Conservation (phyloP, 2,888 invertebrate species). For the Protophormia terraenovae region DNA sequence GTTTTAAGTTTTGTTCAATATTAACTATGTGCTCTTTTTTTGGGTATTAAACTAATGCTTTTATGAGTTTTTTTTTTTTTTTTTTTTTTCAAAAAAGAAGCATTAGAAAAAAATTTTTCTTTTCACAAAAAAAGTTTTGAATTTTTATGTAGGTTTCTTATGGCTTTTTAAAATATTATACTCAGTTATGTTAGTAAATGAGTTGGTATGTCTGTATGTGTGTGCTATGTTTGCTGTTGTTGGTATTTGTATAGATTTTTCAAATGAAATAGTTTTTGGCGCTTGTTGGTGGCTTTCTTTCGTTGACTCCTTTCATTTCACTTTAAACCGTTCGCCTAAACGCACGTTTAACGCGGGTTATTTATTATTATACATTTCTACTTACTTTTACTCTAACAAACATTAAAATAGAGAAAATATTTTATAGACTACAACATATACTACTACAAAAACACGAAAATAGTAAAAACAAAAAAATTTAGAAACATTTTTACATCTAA, state of each 20-base stretch:
- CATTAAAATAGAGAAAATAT: conserved; percentile 44
- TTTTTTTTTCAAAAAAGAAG: conserved; percentile 26
- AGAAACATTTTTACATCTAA: conserved; percentile 9
- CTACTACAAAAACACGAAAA: neutral
- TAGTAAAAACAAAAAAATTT: neutral
- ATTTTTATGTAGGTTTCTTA: conserved; percentile 54
- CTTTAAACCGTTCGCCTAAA: conserved; percentile 81
- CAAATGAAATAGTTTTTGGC: conserved; percentile 68
- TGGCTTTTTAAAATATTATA: conserved; percentile 35
- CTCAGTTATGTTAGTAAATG: neutral
- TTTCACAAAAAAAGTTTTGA: conserved; percentile 27
- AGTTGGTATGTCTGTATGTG: neutral
- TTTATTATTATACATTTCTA: conserved; percentile 63
- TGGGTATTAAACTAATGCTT: neutral
- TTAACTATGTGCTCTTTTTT: neutral
- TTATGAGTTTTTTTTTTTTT: conserved; percentile 10
- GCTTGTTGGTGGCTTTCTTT: conserved; percentile 80
- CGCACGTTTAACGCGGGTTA: conserved; percentile 81
- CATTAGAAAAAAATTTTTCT: conserved; percentile 37
- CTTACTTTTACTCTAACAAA: conserved; percentile 38
- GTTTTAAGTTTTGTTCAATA: neutral
- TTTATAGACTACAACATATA: neutral
- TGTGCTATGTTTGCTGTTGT: conserved; percentile 48
- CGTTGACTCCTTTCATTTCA: conserved; percentile 82
- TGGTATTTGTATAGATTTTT: conserved; percentile 43